phyloP scores from a whole-genome alignment of 2,797 vertebrate species.

The Dromococcyx pavoninus region DNA sequence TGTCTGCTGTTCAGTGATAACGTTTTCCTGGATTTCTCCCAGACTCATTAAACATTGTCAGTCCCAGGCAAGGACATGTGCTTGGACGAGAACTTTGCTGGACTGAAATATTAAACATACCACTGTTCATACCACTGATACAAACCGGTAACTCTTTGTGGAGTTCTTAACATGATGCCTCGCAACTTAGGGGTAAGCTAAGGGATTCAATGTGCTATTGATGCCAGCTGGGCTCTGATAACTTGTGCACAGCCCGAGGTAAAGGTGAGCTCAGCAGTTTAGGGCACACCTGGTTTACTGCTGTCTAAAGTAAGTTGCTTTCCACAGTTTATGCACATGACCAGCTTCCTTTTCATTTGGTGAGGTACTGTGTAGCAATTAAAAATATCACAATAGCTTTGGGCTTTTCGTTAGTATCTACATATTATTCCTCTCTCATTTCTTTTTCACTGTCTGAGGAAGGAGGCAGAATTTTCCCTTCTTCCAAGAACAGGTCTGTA shows the following conservation, averaged over 20 bases:
- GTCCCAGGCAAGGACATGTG: neutral
- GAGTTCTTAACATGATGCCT: neutral
- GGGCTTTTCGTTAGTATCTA: neutral
- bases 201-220: neutral
- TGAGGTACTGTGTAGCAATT: neutral
- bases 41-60: neutral
- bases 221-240: neutral
- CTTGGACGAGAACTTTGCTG: neutral
- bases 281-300: neutral
- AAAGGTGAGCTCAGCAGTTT: neutral
- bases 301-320: neutral
- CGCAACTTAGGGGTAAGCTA: neutral
- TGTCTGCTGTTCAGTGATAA: slow-evolving; percentile 3
- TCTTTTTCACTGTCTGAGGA: neutral
- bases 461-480: neutral
- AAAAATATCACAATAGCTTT: neutral
- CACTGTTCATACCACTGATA: neutral
- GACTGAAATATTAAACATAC: neutral
- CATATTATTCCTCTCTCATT: neutral
- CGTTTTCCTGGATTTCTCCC: slow-evolving; percentile 40
- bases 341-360: neutral
- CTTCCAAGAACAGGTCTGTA: neutral
- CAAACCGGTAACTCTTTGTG: neutral
- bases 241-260: neutral
- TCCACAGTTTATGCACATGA: neutral